Conservation (phyloP, 2,113 vertebrate genomes). For the Pithys albifrons region DNA sequence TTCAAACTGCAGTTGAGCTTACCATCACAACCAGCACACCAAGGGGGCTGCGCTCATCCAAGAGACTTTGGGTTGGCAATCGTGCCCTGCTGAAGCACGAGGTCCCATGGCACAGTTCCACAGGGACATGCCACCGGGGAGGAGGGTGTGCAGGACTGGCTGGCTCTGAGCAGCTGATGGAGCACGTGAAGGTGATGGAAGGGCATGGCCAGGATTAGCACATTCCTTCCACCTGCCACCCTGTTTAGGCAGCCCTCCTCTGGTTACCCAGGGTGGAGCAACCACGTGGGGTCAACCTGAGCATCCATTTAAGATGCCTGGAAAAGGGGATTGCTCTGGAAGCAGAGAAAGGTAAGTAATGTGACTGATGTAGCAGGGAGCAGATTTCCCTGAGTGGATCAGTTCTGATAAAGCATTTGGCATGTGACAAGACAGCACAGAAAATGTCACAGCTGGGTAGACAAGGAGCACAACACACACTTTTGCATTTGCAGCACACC, state of each 20-base stretch:
- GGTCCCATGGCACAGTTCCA: background rate
- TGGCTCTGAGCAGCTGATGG: background rate
- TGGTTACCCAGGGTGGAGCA: background rate
- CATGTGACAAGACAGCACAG: accelerated
- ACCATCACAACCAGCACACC: background rate
- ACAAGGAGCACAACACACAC: background rate
- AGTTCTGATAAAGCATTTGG: background rate
- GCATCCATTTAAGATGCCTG: background rate
- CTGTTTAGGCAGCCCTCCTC: background rate
- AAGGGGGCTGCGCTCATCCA: background rate
- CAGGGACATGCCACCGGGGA: background rate
- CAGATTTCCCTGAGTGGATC: background rate
- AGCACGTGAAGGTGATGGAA: conserved; percentile 41
- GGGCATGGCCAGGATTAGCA: conserved; percentile 22
- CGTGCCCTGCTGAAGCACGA: background rate
- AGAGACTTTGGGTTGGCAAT: background rate
- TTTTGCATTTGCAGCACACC: background rate
- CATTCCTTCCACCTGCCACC: background rate
- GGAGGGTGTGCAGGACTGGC: background rate
- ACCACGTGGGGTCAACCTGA: background rate
- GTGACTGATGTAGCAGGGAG: background rate
- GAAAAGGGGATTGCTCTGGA: background rate
- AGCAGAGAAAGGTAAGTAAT: background rate
- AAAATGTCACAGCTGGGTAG: background rate
- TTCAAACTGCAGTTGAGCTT: background rate